Conservation (phyloP, 2,113 vertebrate genomes). For the Leucopsar rothschildi region DNA sequence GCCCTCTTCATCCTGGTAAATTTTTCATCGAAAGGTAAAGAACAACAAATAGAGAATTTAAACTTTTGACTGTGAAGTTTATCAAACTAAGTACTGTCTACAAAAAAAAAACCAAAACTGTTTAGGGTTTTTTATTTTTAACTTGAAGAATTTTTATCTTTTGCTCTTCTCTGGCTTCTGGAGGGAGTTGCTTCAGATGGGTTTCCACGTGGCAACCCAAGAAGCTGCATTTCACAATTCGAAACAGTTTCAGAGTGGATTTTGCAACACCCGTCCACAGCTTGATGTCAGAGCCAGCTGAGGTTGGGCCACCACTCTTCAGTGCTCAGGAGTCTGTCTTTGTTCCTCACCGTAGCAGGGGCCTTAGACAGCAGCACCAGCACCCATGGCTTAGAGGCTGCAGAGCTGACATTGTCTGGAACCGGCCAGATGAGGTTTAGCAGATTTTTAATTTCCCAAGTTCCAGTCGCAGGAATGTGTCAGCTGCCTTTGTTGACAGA, state of each 20-base stretch:
- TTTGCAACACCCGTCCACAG: not conserved
- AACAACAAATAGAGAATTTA: not conserved
- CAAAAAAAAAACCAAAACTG: not conserved
- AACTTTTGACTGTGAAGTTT: not conserved
- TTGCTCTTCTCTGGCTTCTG: not conserved
- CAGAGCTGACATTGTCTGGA: not conserved
- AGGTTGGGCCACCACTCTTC: not conserved
- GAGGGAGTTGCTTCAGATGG: accelerated
- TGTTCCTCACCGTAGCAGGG: not conserved
- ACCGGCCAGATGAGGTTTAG: not conserved
- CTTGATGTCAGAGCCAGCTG: accelerated
- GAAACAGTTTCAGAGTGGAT: not conserved
- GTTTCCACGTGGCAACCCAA: not conserved
- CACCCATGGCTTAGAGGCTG: not conserved
- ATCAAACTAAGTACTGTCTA: not conserved
- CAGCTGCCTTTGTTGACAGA: not conserved
- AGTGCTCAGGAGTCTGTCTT: not conserved
- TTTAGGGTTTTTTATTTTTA: not conserved
- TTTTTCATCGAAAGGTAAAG: not conserved
- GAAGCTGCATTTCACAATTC: not conserved
- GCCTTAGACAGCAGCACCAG: not conserved
- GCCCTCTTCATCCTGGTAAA: not conserved
- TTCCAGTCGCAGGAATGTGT: not conserved
- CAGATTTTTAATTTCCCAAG: not conserved
- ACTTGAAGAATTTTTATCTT: not conserved